Percentiles rank a stretch among this genome's conserved stretches.
Evolutionary conservation across 2,888 invertebrate species (phyloP).

Genomic region (Pinctada fucata): DNA sequence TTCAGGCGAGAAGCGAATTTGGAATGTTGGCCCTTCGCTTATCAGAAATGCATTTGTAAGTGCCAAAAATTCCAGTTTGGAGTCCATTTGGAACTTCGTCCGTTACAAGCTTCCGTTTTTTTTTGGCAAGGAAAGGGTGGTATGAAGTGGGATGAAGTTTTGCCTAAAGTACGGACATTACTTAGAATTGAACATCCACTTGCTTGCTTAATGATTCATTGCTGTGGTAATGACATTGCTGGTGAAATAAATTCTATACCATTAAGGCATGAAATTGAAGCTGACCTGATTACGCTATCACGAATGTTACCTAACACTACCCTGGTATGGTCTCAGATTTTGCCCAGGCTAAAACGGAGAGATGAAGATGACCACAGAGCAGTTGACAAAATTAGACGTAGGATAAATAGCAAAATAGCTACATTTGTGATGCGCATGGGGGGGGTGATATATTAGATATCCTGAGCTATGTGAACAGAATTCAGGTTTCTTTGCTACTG

Average conservation of each 20-base stretch:
- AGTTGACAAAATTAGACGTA: conserved; percentile 2
- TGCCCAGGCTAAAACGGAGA: conserved; percentile 9
- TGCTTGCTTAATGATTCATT: conserved; percentile 3
- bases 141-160: background rate
- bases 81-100: background rate
- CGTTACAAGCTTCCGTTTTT: background rate
- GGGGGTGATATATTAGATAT: too few species aligned
- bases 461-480: too few species aligned
- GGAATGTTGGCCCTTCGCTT: conserved; percentile 15
- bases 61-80: background rate
- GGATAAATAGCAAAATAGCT: conserved; percentile 6
- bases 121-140: conserved; percentile 9
- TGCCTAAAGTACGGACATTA: background rate
- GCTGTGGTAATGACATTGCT: conserved; percentile 14
- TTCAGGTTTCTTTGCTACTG: too few species aligned
- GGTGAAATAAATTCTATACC: background rate
- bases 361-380: background rate
- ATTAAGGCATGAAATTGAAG: background rate
- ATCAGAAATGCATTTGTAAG: conserved; percentile 6
- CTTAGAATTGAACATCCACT: background rate
- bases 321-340: conserved; percentile 22
- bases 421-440: background rate
- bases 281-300: background rate
- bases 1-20: background rate
- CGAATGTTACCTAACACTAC: background rate